These are phyloP conservation scores for Maniola jurtina DNA, from an alignment of 1,140 invertebrate species.

Conservation along the genomic window DNA sequence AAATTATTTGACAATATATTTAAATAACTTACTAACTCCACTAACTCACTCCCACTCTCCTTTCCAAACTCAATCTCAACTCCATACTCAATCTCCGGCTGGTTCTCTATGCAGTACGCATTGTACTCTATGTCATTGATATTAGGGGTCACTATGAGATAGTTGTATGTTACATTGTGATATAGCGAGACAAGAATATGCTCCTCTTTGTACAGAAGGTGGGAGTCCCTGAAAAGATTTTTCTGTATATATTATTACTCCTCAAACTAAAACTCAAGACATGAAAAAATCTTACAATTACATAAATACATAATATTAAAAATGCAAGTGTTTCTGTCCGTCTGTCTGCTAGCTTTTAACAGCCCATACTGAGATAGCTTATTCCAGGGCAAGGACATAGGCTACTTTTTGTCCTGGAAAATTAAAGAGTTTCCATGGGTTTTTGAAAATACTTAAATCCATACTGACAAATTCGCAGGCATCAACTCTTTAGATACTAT, in stretches of 20 bases:
- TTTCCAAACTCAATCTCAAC: conserved; percentile 52
- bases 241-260: neutral
- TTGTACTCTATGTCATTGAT: conserved; percentile 58
- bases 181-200: conserved; percentile 54
- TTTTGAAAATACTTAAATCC: too few relatives aligned
- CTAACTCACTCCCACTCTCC: conserved; percentile 41
- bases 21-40: conserved; percentile 46
- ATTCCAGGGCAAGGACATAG: too few relatives aligned
- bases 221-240: conserved; percentile 44
- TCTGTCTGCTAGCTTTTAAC: too few relatives aligned
- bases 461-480: too few relatives aligned
- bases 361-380: too few relatives aligned
- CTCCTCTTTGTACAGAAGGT: conserved; percentile 56
- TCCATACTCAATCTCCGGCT: conserved; percentile 55
- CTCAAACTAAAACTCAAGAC: too few relatives aligned
- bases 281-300: too few relatives aligned
- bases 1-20: conserved; percentile 17
- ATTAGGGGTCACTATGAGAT: conserved; percentile 60
- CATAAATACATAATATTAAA: too few relatives aligned
- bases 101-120: conserved; percentile 55
- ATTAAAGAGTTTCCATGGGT: too few relatives aligned
- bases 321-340: too few relatives aligned
- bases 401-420: too few relatives aligned
- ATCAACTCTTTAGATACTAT: too few relatives aligned
- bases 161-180: conserved; percentile 48